Evolutionary conservation across 30 jellyfish, hydroid and myxozoan genomes (phyloP), one percentile per base, ranked within the genome.

Genomic region (Aurelia sp.): DNA sequence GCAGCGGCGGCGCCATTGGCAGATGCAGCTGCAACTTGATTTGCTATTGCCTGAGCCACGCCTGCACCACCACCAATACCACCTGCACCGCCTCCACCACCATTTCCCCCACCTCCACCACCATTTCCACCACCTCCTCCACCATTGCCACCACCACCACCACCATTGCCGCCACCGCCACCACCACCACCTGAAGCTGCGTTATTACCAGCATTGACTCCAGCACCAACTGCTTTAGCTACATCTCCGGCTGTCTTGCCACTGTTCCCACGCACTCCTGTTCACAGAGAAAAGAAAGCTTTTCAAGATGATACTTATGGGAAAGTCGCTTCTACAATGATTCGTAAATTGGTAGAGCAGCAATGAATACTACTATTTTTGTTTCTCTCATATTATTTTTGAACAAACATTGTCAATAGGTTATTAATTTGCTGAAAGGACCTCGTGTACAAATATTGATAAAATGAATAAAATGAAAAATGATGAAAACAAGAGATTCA

Each of bases 21-120:
- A 31, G 93, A 77, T 7, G 93, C 93, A 11, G 92, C 81, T 22
- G 92, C 80, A 40, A 84, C 64, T 62, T 84, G 93, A 74, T 84
- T 84, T 19, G 85, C 85, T 17, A 47, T 31, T 11, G 91, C 64
- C 21, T 66, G 91, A 31, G 37, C 71, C 20, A 30, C 41, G 3
- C 41, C 59, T 33, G 70, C 85, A 16, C 85, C 64, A 4, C 66
- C 75, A 11, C 76, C 63, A 11, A 1, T 76, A 18, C 75, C 75
- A 11, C 63, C 76, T 13, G 76, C 84, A 19, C 71, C 90, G 27
- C 81, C 90, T 18, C 60, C 59, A 9, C 79, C 89, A 7, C 89
- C 89, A 4, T 70, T 67, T 9, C 71, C 66, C 20, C 82, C 61
- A 8, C 79, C 84, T 31, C 85, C 86, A 6, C 27, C 37, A 18